phyloP scores from a whole-genome alignment of 2,888 invertebrate species.

The Leucoma salicis region DNA sequence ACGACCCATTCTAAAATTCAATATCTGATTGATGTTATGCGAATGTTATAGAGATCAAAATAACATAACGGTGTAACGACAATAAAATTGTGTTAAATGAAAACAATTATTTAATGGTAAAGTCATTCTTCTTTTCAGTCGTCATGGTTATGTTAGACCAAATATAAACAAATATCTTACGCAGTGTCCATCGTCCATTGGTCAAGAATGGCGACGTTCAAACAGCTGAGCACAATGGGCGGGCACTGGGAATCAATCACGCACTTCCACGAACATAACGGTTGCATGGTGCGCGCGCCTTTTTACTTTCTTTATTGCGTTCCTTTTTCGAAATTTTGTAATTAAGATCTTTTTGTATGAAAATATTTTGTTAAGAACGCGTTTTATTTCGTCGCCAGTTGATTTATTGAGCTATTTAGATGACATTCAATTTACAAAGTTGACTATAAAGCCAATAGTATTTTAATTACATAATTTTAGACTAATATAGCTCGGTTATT shows the following conservation, averaged over 20 bases:
- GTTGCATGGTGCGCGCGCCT: constrained; percentile 35
- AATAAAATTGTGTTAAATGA: too few species aligned
- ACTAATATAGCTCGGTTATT: constrained; percentile 8
- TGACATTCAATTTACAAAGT: too few species aligned
- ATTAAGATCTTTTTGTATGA: constrained; percentile 59
- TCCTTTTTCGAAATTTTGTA: constrained; percentile 65
- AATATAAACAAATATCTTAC: too few species aligned
- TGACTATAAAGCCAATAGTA: constrained; percentile 23
- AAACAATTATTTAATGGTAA: too few species aligned
- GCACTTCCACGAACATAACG: constrained; percentile 63
- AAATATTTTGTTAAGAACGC: constrained; percentile 38
- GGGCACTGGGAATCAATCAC: constrained; percentile 62
- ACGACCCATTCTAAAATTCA: too few species aligned
- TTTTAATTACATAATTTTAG: constrained; percentile 34
- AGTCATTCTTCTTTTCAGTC: too few species aligned
- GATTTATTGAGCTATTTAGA: constrained; percentile 32
- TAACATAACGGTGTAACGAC: too few species aligned
- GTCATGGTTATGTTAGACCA: too few species aligned
- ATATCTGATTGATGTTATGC: too few species aligned
- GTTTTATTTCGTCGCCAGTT: constrained; percentile 29
- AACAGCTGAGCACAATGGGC: constrained; percentile 46
- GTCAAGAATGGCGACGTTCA: constrained; percentile 14
- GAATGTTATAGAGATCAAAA: too few species aligned
- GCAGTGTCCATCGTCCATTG: constrained; percentile 1
- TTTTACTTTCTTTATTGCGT: constrained; percentile 56